A percentile compares a stretch with the other conserved stretches of the same genome.
Evolutionary conservation across 2,888 invertebrate species (phyloP).

Genomic region (Dyspetes luteomarginatus): DNA sequence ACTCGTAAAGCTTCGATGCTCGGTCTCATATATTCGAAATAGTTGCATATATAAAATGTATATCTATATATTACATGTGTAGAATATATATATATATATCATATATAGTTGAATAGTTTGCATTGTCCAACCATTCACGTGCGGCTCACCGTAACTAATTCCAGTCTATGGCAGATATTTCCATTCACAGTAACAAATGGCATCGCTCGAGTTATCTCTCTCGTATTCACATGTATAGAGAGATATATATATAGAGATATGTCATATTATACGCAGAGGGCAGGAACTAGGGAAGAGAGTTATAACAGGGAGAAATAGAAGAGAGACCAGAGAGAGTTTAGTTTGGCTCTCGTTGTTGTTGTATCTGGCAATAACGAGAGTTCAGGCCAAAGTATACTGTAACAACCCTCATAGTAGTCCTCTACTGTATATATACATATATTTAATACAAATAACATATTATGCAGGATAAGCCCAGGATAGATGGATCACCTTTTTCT

Average conservation of each 20-base stretch:
- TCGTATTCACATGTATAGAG: slow-evolving; percentile 5
- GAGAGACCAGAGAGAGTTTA: background rate
- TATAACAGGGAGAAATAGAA: slow-evolving; percentile 26
- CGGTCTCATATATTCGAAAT: slow-evolving; percentile 1
- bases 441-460: too few species aligned
- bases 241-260: background rate
- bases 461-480: too few species aligned
- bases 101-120: slow-evolving; percentile 13
- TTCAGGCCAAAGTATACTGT: slow-evolving; percentile 29
- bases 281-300: background rate
- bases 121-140: slow-evolving; percentile 23
- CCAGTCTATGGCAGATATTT: slow-evolving; percentile 41
- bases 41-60: background rate
- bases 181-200: slow-evolving; percentile 48
- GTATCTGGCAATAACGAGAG: slow-evolving; percentile 19
- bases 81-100: background rate
- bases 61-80: background rate
- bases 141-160: slow-evolving; percentile 50
- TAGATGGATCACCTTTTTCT: background rate
- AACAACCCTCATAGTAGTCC: background rate
- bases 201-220: slow-evolving; percentile 16
- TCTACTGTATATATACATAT: background rate
- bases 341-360: slow-evolving; percentile 18
- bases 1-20: slow-evolving; percentile 25
- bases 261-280: background rate